Evolutionary conservation across 37 sponge, comb jelly and placozoan genomes (phyloP).

Genomic region (Chondrilla cf. caribensis): DNA sequence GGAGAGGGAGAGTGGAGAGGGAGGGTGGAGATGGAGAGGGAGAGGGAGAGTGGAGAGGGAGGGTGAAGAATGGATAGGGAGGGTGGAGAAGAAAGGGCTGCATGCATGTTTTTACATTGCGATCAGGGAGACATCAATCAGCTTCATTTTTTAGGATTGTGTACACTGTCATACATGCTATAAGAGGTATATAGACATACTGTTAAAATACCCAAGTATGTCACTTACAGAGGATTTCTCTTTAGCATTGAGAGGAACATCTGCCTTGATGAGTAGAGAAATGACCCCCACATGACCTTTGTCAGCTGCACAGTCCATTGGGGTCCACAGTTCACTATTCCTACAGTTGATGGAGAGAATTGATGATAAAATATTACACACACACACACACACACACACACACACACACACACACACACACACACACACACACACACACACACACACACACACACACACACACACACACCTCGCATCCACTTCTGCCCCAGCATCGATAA

Average conservation of each 20-base stretch:
- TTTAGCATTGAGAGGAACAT: slow-evolving; percentile 60
- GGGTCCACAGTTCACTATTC: slow-evolving; percentile 74
- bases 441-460: neutral
- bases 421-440: neutral
- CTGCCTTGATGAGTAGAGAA: slow-evolving; percentile 45
- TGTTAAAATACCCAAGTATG: too few relatives aligned
- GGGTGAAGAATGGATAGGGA: too few relatives aligned
- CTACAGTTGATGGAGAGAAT: slow-evolving; percentile 19
- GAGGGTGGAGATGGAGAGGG: too few relatives aligned
- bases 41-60: too few relatives aligned
- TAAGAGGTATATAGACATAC: too few relatives aligned
- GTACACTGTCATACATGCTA: too few relatives aligned
- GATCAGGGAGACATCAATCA: too few relatives aligned
- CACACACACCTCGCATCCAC: slow-evolving; percentile 63
- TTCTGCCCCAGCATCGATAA: slow-evolving; percentile 66
- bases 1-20: too few relatives aligned
- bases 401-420: neutral
- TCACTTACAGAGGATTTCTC: slow-evolving; percentile 50
- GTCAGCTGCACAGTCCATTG: slow-evolving; percentile 77
- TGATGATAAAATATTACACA: too few relatives aligned
- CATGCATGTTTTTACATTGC: too few relatives aligned
- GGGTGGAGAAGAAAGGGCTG: too few relatives aligned
- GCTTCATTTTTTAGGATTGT: too few relatives aligned
- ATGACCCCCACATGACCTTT: slow-evolving; percentile 29
- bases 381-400: neutral